phyloP scores from a whole-genome alignment of 2,888 invertebrate species.

The Monochamus alternatus region DNA sequence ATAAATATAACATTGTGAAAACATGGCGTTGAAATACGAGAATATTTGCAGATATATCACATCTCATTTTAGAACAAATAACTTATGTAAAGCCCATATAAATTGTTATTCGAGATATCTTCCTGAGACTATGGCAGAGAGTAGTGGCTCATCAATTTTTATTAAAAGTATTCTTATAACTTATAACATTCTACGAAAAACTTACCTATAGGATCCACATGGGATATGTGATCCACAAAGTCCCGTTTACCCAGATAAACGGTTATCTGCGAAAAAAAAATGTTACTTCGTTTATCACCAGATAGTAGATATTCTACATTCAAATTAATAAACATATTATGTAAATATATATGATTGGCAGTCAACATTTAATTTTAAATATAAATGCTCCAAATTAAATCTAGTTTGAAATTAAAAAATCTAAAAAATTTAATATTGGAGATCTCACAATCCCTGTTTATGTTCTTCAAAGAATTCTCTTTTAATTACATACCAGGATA shows the following conservation, averaged over 20 bases:
- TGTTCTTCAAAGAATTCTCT: neutral
- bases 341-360: too few relatives aligned
- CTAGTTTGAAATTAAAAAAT: neutral
- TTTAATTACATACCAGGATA: neutral
- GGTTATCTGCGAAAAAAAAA: slow-evolving; percentile 78
- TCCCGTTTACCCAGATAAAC: slow-evolving; percentile 94
- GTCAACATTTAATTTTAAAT: too few relatives aligned
- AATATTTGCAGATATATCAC: neutral
- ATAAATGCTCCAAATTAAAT: too few relatives aligned
- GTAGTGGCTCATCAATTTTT: too few relatives aligned
- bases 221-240: slow-evolving; percentile 93
- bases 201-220: slow-evolving; percentile 93
- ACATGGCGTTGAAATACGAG: slow-evolving; percentile 18
- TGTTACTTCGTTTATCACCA: neutral
- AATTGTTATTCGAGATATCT: too few relatives aligned
- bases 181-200: slow-evolving; percentile 24
- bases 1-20: slow-evolving; percentile 11
- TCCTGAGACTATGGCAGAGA: too few relatives aligned
- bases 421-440: neutral
- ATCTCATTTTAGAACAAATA: neutral
- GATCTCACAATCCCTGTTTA: neutral
- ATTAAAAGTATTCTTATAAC: too few relatives aligned
- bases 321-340: too few relatives aligned
- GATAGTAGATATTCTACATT: too few relatives aligned
- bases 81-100: too few relatives aligned